Evolutionary conservation across 1,140 invertebrate genomes (phyloP), one percentile per base, ranked within the genome.

Genomic region (Ditylenchus dipsaci): DNA sequence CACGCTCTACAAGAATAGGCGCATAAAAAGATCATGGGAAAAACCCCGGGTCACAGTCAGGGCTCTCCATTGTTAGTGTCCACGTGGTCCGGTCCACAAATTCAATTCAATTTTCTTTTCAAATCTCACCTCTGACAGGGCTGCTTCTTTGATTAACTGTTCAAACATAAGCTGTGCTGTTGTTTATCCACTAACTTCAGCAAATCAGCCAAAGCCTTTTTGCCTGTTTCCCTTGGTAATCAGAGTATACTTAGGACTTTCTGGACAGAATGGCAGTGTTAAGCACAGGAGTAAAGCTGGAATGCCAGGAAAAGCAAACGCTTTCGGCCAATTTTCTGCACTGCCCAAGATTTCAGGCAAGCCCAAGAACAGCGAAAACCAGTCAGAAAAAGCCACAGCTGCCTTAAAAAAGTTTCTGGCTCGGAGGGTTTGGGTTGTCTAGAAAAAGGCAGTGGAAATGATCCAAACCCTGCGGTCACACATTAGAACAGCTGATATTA

Each of bases 241-340:
- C 0, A 86, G 71, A 5, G 84, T 77, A 73, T 79, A 84, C 58
- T 85, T 79, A 7, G 85, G 85, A 73, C 83, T 85, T 65, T 86
- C 85, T 7, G 85, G 85, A 73, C 83, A 85, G 42, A 84, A 83
- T 19, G 84, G 84, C 63, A 86, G 72, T 8, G 84, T 73, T 13
- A 84, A 3, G 19, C 84, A 67, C 29, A 85, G 78, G 7, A 84
- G 7, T 1, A 81, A 67, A 27, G 80, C 81, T 0, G 83, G 82
- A 0, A 82, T 56, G 1, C 79, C 79, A 11, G 79, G 79, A 29
- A 81, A 83, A 13, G 69, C 78, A 65, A 83, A 82, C 1, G 79
- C 79, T 11, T 79, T 21, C 1, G 81, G 79, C 79, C 79, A 81
- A 29, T 59, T 47, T 1, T 71, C 29, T 11, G 62, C 61, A 43